Base-by-base conservation (phyloP, 2,113 vertebrate species). In the Mesitornis unicolor region DNA sequence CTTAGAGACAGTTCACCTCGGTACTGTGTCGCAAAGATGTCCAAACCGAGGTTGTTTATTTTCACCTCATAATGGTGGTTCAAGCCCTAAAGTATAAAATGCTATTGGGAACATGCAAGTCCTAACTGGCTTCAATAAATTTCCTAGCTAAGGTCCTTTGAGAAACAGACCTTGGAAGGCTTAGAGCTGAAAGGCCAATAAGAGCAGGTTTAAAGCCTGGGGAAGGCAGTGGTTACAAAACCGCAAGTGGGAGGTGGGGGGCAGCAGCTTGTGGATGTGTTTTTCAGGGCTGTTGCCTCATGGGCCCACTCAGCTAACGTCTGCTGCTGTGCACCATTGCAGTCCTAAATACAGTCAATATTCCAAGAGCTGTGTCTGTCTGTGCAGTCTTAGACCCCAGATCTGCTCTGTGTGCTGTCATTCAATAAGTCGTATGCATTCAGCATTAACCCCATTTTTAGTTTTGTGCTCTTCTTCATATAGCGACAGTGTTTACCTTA, bases 381-480 rank as follows among this genome's bases (percentile, higher is more conserved):
- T 16, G 9, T 79, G 50, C 48, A 21, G 1, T 48, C 61, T 48
- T 43, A 22, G n/a, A 28, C 45, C 31, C 67, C 36, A 31, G 0
- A 38, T 69, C 42, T 76, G 25, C 75, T 88, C 35, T 83, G 50
- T 65, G 22, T 68, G 54, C 56, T 61, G 19, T 42, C 74, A 8
- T 54, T 53, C 20, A 16, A 0, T 33, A 67, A 64, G 40, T 53
- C 2, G 0, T 8, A 25, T 16, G 1, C 18, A 3, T 56, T 70
- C 83, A 50, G 17, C 35, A 25, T 59, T 74, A 77, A 36, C 59
- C 26, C 31, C 22, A 9, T 31, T 65, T 80, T 42, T 40, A 1
- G 1, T 51, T 76, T 53, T 33, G 21, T 56, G 33, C 38, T 71
- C 9, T 11, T 63, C 29, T 70, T 45, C 3, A 10, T 53, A 3